These are phyloP conservation scores for Sorex fumeus DNA, from an alignment of 2,113 vertebrate species.

Conservation along the genomic window DNA sequence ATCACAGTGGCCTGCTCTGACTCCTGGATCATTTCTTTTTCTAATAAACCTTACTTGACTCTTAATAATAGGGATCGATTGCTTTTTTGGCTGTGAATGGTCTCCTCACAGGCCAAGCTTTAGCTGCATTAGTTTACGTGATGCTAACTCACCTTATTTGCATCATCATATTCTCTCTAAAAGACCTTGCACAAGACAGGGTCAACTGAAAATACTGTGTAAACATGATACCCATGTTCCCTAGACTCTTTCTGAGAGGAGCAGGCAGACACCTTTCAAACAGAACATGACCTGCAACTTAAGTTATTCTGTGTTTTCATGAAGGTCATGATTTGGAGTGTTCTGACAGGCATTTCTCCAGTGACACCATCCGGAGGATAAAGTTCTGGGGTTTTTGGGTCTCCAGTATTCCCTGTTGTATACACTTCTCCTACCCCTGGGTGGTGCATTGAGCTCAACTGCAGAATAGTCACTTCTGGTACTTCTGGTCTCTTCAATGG, in stretches of 20 bases:
- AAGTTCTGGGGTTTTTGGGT: neutral
- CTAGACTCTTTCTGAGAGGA: neutral
- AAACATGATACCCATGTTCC: neutral
- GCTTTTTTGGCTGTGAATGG: neutral
- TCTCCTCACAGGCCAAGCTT: neutral
- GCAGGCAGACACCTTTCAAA: neutral
- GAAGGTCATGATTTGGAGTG: neutral
- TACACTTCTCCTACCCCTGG: no score
- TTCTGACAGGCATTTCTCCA: neutral
- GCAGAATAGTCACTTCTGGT: no score
- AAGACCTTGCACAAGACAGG: neutral
- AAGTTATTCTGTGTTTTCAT: neutral
- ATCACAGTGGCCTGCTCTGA: neutral
- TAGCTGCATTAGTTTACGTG: constrained; percentile 3
- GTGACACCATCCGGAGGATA: accelerated
- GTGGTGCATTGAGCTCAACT: no score
- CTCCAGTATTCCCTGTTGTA: no score
- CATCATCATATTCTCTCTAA: neutral
- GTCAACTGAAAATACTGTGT: neutral
- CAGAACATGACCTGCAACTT: neutral
- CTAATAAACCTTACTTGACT: neutral
- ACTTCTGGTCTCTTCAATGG: no score
- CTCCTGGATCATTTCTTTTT: neutral
- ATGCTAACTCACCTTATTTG: neutral
- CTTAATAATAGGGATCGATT: neutral